Evolutionary conservation across 2,113 vertebrate species (phyloP).

Genomic region (Sorex araneus): DNA sequence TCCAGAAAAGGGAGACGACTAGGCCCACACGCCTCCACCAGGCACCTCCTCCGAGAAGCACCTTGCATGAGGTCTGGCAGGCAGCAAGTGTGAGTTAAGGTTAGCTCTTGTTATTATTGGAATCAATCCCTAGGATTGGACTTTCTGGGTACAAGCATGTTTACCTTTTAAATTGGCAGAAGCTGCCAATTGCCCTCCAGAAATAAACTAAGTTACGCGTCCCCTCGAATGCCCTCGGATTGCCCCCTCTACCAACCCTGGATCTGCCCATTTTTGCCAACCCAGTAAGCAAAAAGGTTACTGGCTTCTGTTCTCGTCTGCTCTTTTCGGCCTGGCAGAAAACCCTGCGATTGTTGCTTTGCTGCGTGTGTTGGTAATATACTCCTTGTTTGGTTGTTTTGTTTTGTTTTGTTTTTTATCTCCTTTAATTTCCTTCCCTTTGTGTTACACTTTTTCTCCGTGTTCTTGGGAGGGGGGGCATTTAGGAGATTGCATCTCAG

Average conservation of each 20-base stretch:
- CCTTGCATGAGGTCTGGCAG: neutral
- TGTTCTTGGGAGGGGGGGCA: neutral
- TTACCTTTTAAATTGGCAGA: neutral
- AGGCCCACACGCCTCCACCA: too few species aligned
- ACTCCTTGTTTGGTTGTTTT: too few species aligned
- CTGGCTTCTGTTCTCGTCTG: neutral
- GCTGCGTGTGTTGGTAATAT: neutral
- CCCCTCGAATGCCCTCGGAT: neutral
- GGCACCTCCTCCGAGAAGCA: too few species aligned
- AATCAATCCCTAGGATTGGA: neutral
- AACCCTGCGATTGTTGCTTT: neutral
- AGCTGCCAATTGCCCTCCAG: neutral
- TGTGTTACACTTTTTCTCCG: neutral
- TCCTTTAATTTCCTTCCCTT: neutral
- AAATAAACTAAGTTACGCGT: neutral
- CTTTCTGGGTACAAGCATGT: neutral
- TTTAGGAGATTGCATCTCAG: slow-evolving; percentile 25
- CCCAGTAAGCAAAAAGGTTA: neutral
- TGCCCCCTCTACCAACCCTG: neutral
- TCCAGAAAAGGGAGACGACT: neutral
- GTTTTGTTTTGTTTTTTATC: too few species aligned
- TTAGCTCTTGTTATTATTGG: neutral
- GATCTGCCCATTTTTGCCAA: neutral
- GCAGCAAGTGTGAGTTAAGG: neutral
- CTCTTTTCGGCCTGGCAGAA: neutral